A percentile compares a stretch with the other conserved stretches of the same genome.
These are phyloP conservation scores for Neodon shergylaensis DNA, from an alignment of 2,113 vertebrate species.

Conservation along the genomic window DNA sequence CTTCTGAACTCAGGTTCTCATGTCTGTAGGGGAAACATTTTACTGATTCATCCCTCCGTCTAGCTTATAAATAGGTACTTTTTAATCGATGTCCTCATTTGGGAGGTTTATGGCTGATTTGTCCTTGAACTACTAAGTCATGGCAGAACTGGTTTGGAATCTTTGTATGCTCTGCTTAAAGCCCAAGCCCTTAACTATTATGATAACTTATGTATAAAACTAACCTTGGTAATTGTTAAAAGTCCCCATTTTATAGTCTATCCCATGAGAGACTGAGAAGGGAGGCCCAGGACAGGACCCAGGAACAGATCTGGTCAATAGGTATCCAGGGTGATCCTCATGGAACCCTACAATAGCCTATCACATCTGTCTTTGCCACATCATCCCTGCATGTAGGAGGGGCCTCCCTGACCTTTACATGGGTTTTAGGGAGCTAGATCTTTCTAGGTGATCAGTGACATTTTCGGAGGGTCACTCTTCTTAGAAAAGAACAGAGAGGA, in stretches of 20 bases:
- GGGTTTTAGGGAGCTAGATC: neutral
- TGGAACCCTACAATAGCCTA: accelerated
- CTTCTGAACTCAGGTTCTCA: neutral
- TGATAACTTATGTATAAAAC: neutral
- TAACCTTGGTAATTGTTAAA: neutral
- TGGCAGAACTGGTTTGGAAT: neutral
- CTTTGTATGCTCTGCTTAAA: neutral
- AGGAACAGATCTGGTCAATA: neutral
- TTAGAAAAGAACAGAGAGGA: neutral
- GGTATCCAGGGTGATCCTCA: too few relatives aligned
- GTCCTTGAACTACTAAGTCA: neutral
- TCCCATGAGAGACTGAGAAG: neutral
- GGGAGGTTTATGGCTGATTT: neutral
- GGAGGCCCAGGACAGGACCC: too few relatives aligned
- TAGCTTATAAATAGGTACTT: neutral
- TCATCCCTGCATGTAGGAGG: accelerated
- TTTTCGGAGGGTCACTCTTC: neutral
- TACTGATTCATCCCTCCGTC: neutral
- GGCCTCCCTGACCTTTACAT: neutral
- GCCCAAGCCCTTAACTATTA: neutral
- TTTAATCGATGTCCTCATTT: neutral
- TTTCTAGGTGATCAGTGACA: neutral
- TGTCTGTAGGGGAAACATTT: neutral
- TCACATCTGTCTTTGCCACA: neutral
- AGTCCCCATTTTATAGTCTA: neutral